Conservation (phyloP, 2,797 vertebrate species). For the Eurystomus glaucurus region DNA sequence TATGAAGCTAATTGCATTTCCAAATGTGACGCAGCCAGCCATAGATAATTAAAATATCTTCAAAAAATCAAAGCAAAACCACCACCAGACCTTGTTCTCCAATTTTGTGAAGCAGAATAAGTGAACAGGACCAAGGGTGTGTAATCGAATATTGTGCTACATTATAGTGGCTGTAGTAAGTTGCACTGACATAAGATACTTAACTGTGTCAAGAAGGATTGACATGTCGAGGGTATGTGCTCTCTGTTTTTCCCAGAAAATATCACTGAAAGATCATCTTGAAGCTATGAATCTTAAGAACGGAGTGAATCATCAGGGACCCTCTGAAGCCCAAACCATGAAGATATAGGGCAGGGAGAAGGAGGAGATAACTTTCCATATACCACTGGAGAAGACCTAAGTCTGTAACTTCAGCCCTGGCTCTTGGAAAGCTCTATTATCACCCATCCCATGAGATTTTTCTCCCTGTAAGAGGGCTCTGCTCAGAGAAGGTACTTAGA, state of each 20-base stretch:
- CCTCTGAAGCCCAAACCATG: background rate
- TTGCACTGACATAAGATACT: background rate
- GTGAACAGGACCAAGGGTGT: background rate
- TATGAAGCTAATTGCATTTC: constrained; percentile 16
- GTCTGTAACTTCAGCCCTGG: background rate
- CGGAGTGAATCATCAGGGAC: fast-evolving
- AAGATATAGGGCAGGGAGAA: background rate
- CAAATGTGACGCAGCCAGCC: background rate
- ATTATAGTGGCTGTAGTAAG: background rate
- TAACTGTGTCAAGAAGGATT: background rate
- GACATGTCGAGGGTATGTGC: background rate
- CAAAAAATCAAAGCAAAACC: background rate
- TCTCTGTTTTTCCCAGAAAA: background rate
- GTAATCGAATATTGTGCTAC: background rate
- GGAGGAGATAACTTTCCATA: background rate
- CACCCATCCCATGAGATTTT: fast-evolving
- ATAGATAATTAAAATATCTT: background rate
- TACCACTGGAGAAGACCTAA: background rate
- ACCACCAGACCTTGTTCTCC: background rate
- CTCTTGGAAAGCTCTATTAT: background rate
- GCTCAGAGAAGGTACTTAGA: background rate
- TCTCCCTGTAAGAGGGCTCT: background rate
- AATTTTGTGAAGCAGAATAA: background rate
- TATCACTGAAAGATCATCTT: background rate
- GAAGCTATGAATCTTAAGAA: background rate